phyloP scores from a whole-genome alignment of 2,113 vertebrate species.

The Agelaius tricolor region DNA sequence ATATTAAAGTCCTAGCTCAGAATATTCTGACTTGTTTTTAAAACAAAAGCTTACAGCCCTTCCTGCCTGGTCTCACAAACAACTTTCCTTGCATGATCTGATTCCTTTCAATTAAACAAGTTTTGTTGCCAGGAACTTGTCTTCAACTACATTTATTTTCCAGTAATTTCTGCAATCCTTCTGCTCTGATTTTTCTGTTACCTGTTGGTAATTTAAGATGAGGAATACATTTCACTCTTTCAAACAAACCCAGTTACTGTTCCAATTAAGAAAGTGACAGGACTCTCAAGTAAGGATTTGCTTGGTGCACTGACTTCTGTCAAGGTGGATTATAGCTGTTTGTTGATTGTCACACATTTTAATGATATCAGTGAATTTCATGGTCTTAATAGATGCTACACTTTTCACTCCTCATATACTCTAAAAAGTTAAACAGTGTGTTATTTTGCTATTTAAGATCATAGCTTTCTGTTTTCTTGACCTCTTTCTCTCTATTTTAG shows the following conservation, averaged over 20 bases:
- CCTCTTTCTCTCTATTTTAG: not conserved
- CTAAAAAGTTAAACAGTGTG: not conserved
- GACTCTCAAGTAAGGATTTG: not conserved
- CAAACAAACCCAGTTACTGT: not conserved
- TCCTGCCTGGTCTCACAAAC: not conserved
- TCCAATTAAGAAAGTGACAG: not conserved
- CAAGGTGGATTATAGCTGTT: not conserved
- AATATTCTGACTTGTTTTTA: not conserved
- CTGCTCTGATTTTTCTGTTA: not conserved
- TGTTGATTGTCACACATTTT: not conserved
- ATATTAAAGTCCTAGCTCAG: not conserved
- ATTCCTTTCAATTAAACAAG: not conserved
- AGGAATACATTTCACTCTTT: not conserved
- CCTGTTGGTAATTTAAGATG: not conserved
- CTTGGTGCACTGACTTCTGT: not conserved
- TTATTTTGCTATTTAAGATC: not conserved
- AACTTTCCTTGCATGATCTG: not conserved
- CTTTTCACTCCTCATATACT: not conserved
- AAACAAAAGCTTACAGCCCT: not conserved
- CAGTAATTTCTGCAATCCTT: not conserved
- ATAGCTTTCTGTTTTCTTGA: not conserved
- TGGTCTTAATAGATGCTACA: not conserved
- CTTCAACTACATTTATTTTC: not conserved
- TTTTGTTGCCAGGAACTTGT: not conserved
- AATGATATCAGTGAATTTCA: not conserved